phyloP scores from a whole-genome alignment of 2,113 vertebrate genomes.

The Rhineura floridana region DNA sequence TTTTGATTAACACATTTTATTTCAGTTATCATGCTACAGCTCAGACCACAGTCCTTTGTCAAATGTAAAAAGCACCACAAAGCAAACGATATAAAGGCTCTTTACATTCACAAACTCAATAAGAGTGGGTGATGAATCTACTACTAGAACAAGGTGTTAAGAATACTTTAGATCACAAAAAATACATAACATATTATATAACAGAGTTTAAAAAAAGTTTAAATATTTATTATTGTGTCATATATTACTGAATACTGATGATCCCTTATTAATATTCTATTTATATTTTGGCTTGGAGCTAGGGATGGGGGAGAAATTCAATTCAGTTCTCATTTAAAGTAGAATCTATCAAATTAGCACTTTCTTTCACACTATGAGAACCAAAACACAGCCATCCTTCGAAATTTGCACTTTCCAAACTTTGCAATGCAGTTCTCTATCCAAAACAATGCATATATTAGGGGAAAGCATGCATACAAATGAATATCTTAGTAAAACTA shows the following conservation, averaged over 20 bases:
- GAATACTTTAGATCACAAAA: background rate
- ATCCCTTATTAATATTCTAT: background rate
- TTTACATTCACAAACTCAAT: conserved; percentile 15
- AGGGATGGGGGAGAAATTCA: too few species aligned
- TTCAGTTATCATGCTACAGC: background rate
- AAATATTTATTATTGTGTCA: background rate
- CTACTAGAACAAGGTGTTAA: background rate
- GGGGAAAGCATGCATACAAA: too few species aligned
- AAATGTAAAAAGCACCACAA: background rate
- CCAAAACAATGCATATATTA: too few species aligned
- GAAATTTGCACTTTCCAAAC: too few species aligned
- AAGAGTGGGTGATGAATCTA: background rate
- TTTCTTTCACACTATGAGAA: too few species aligned
- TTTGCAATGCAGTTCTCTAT: too few species aligned
- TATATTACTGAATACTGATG: background rate
- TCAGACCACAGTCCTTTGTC: background rate
- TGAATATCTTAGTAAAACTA: too few species aligned
- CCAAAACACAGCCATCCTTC: too few species aligned
- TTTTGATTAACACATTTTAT: background rate
- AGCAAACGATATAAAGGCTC: background rate
- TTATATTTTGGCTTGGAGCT: background rate
- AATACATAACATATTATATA: background rate
- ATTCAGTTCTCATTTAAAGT: too few species aligned
- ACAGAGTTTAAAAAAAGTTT: background rate
- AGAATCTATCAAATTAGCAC: too few species aligned